These are phyloP conservation scores for Notamacropus eugenii DNA, from an alignment of 2,797 vertebrate genomes.

Conservation along the genomic window DNA sequence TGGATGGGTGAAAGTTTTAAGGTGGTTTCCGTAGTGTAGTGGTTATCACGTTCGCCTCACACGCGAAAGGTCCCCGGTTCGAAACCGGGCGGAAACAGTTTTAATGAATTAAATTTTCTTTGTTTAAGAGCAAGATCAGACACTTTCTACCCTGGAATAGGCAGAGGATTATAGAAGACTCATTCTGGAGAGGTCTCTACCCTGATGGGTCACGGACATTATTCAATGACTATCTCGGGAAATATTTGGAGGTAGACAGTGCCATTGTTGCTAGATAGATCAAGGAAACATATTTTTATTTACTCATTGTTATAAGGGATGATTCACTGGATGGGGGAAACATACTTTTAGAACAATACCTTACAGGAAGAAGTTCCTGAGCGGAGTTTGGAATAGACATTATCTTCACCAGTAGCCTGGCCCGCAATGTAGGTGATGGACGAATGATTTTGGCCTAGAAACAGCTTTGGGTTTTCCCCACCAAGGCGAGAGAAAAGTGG, in stretches of 20 bases:
- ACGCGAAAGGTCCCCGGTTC: too few species aligned
- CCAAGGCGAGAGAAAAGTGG: background rate
- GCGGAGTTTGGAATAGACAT: background rate
- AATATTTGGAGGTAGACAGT: background rate
- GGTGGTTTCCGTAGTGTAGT: too few species aligned
- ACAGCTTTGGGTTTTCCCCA: background rate
- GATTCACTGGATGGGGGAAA: too few species aligned
- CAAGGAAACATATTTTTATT: background rate
- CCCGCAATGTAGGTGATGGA: background rate
- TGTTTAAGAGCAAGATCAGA: too few species aligned
- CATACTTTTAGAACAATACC: background rate
- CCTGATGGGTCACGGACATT: background rate
- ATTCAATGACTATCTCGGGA: background rate
- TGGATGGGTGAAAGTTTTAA: too few species aligned
- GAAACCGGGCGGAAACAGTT: constrained; percentile 65
- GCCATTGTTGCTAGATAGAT: background rate
- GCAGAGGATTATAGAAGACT: background rate
- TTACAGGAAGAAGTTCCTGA: background rate
- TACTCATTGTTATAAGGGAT: too few species aligned
- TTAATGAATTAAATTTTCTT: too few species aligned
- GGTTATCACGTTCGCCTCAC: too few species aligned
- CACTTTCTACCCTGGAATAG: too few species aligned
- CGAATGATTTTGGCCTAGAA: background rate
- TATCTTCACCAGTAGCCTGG: background rate
- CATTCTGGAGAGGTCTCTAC: background rate